Evolutionary conservation across 2,888 invertebrate species (phyloP).

Genomic region (Panorpa germanica): DNA sequence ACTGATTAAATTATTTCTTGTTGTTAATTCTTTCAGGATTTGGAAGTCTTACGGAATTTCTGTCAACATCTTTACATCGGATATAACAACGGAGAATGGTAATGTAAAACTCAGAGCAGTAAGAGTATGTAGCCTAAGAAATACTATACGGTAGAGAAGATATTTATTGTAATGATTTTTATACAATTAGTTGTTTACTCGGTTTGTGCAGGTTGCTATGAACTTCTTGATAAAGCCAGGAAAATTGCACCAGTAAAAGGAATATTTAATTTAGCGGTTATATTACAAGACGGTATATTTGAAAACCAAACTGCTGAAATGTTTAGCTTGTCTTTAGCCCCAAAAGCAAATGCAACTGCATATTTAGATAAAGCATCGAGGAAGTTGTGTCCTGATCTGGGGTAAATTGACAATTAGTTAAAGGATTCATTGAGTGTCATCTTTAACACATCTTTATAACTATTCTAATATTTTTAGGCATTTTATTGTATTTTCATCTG

Average conservation of each 20-base stretch:
- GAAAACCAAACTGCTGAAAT: slow-evolving; percentile 49
- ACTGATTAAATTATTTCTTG: no score
- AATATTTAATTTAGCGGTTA: slow-evolving; percentile 70
- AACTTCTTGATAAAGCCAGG: slow-evolving; percentile 38
- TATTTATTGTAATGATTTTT: no score
- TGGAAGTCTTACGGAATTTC: slow-evolving; percentile 46
- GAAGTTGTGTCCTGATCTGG: slow-evolving; percentile 22
- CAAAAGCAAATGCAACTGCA: slow-evolving; percentile 55
- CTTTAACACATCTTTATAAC: no score
- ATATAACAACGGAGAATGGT: slow-evolving; percentile 42
- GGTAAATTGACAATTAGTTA: neutral
- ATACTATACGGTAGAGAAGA: no score
- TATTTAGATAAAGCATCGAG: slow-evolving; percentile 21
- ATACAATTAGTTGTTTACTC: no score
- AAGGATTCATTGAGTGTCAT: neutral
- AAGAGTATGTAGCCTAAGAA: no score
- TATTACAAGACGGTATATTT: slow-evolving; percentile 48
- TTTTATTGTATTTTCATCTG: slow-evolving; percentile 46
- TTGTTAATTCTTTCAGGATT: no score
- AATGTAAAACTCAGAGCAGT: slow-evolving; percentile 43
- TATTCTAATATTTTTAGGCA: slow-evolving; percentile 19
- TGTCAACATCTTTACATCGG: slow-evolving; percentile 41
- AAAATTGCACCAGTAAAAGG: slow-evolving; percentile 47
- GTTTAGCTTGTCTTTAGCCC: slow-evolving; percentile 40
- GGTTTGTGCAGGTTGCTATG: slow-evolving; percentile 40